Base-by-base conservation (phyloP, 2,113 vertebrate species). In the Maccullochella peelii region DNA sequence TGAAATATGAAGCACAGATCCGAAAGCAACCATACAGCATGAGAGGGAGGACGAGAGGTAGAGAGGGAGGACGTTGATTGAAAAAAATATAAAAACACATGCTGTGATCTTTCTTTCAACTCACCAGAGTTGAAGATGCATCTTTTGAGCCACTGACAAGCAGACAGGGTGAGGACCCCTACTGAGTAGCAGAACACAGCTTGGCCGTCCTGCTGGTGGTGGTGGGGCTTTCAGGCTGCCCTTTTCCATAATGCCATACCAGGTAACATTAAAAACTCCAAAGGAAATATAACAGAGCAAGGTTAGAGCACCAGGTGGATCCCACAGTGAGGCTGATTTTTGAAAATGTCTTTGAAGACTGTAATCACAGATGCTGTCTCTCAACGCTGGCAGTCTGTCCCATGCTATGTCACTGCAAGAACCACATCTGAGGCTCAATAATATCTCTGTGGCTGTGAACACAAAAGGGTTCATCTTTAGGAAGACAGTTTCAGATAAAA, bases 251-350 rank as follows among this genome's bases (percentile, higher is more conserved):
- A 78, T 74, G 58, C 79, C 88, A 88, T 2, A 67, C 91, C 87
- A 88, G 36, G 88, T 77, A 82, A 87, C 75, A 81, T 89, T 90
- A 86, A 83, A 84, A 90, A 78, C 86, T 82, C 85, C 82, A 88
- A 89, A 88, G 80, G 44, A 84, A 88, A 90, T 90, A 76, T 89
- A 91, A 83, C 72, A 73, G 79, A 91, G 84, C 73, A 88, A 55
- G 44, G 82, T 68, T 57, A 38, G 86, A 79, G 78, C 77, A 73
- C 71, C 80, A 79, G 89, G 88, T 87, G 86, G 80, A 89, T 84
- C 89, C 87, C 86, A 75, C 90, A 82, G 84, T 52, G 90, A 80
- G 80, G 86, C 52, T 63, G 55, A 73, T 86, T 82, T 83, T 85
- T 76, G 44, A 86, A 88, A 90, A 84, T 21, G 27, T 76, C 78